Percentiles rank a stretch among this genome's conserved stretches.
These are phyloP conservation scores for Hermodice carunculata DNA, from an alignment of 2,888 invertebrate species.

Conservation along the genomic window DNA sequence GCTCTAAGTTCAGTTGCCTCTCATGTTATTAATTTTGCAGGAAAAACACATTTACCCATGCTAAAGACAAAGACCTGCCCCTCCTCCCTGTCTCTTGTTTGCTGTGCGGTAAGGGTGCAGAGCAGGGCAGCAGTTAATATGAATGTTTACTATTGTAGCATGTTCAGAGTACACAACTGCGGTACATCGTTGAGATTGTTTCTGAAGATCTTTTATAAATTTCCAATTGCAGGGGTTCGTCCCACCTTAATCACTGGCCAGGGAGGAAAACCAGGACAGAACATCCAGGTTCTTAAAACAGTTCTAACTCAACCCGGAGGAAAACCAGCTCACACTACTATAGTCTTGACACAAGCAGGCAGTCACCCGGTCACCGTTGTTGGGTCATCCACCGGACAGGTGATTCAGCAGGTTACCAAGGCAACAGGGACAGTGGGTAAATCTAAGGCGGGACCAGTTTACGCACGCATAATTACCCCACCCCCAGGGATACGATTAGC, in stretches of 20 bases:
- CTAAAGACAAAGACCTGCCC: too few relatives aligned
- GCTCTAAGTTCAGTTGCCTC: too few relatives aligned
- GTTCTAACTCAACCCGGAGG: constrained; percentile 59
- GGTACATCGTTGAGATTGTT: neutral
- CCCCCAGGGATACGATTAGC: constrained; percentile 58
- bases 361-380: constrained; percentile 12
- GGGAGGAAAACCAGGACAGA: constrained; percentile 33
- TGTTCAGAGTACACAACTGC: too few relatives aligned
- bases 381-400: constrained; percentile 46
- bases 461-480: constrained; percentile 65
- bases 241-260: constrained; percentile 21
- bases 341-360: constrained; percentile 62
- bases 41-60: too few relatives aligned
- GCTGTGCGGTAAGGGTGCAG: too few relatives aligned
- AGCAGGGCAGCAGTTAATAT: too few relatives aligned
- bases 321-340: constrained; percentile 64
- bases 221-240: constrained; percentile 18
- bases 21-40: too few relatives aligned
- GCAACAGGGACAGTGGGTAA: neutral
- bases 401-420: constrained; percentile 41
- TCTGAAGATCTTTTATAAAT: neutral
- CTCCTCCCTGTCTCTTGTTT: too few relatives aligned
- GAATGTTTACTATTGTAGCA: too few relatives aligned
- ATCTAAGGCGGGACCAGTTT: constrained; percentile 60
- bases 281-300: constrained; percentile 65